A percentile compares a stretch with the other conserved stretches of the same genome.
These are phyloP conservation scores for Peromyscus californicus DNA, from an alignment of 2,113 vertebrate species.

Conservation along the genomic window DNA sequence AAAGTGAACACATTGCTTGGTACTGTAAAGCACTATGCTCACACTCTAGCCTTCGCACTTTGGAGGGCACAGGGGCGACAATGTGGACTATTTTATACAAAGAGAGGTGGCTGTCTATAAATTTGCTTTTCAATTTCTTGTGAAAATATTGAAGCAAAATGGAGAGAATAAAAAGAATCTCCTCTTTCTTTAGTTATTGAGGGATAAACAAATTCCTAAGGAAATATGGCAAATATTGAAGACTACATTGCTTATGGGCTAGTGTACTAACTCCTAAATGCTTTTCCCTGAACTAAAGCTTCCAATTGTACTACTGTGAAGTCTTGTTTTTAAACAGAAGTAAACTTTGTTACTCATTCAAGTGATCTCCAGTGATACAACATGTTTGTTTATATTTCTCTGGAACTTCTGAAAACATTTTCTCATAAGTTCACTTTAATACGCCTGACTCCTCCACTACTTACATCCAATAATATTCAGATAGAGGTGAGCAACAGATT, in stretches of 20 bases:
- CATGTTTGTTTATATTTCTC: not conserved
- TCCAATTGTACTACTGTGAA: not conserved
- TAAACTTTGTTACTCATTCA: not conserved
- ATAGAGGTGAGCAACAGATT: not conserved
- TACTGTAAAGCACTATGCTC: not conserved
- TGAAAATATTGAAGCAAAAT: not conserved
- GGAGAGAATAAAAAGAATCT: not conserved
- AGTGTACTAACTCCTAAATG: not conserved
- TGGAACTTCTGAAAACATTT: not conserved
- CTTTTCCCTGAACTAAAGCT: not conserved
- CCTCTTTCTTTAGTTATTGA: not conserved
- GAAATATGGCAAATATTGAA: not conserved
- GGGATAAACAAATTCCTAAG: not conserved
- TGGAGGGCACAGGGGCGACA: not conserved
- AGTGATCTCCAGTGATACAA: not conserved
- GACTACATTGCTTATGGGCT: not conserved
- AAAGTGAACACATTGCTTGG: not conserved
- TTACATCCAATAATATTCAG: not conserved
- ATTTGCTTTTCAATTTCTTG: not conserved
- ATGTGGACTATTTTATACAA: not conserved
- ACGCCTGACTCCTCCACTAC: not conserved
- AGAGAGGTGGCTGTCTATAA: not conserved
- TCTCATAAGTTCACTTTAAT: not conserved
- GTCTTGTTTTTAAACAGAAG: conserved; percentile 24
- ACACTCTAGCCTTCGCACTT: not conserved